Conservation (phyloP, 2,888 invertebrate species). For the Hedychridium roseum region DNA sequence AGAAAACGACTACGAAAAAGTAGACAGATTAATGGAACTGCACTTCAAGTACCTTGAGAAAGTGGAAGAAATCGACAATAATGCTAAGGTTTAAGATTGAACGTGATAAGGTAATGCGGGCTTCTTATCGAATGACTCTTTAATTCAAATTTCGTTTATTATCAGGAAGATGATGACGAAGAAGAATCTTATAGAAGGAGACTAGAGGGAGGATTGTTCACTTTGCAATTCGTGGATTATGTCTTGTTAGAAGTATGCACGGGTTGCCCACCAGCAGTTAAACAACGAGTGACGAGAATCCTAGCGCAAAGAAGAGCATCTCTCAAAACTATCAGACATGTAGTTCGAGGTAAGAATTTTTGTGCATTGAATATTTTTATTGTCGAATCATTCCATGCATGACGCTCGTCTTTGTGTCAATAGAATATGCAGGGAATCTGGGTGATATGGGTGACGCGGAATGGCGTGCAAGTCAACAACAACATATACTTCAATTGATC, state of each 20-base stretch:
- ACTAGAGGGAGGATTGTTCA: constrained; percentile 94
- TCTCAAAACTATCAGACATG: constrained; percentile 89
- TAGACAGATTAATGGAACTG: constrained; percentile 93
- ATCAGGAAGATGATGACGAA: constrained; percentile 76
- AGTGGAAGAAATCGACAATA: constrained; percentile 77
- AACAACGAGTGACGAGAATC: constrained; percentile 88
- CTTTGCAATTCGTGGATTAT: constrained; percentile 93
- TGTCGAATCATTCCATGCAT: no score
- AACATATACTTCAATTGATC: constrained; percentile 89
- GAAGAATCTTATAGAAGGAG: constrained; percentile 89
- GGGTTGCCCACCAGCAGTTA: constrained; percentile 77
- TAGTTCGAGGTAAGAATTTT: constrained; percentile 82
- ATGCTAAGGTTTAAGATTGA: constrained; percentile 80
- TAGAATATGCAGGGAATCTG: constrained; percentile 95
- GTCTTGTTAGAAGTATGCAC: constrained; percentile 81
- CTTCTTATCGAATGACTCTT: no score
- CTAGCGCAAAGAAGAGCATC: constrained; percentile 90
- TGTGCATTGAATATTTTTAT: no score
- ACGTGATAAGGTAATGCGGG: no score
- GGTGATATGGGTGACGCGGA: constrained; percentile 88
- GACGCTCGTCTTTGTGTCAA: no score
- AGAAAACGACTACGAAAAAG: constrained; percentile 98
- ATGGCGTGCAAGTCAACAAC: constrained; percentile 88
- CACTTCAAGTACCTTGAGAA: constrained; percentile 97
- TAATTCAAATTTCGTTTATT: no score